These are phyloP conservation scores for Drosophila sordidapex DNA, from an alignment of 2,888 invertebrate genomes.

Conservation along the genomic window DNA sequence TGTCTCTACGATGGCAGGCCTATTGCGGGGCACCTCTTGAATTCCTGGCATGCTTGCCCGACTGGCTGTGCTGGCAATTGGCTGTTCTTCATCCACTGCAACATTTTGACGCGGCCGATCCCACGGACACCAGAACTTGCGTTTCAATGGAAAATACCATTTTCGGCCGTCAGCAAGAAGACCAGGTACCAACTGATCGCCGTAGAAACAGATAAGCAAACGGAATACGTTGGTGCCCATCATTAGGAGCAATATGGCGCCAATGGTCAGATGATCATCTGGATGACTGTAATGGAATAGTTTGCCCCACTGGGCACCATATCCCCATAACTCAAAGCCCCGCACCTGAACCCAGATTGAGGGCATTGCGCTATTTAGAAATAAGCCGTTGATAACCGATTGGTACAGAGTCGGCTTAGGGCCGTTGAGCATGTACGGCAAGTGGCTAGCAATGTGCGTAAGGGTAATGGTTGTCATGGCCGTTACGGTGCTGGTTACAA, in stretches of 20 bases:
- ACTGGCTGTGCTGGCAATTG: rapidly evolving
- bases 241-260: slow-evolving; percentile 89
- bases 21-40: slow-evolving; percentile 74
- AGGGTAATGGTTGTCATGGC: slow-evolving; percentile 90
- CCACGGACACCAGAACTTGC: slow-evolving; percentile 85
- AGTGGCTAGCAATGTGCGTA: slow-evolving; percentile 89
- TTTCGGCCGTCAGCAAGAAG: slow-evolving; percentile 91
- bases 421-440: slow-evolving; percentile 86
- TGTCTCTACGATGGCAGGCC: slow-evolving; percentile 85
- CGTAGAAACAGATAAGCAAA: slow-evolving; percentile 90
- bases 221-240: slow-evolving; percentile 85
- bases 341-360: slow-evolving; percentile 27
- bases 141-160: slow-evolving; percentile 91
- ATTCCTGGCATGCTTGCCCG: not conserved
- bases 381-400: slow-evolving; percentile 6
- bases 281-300: slow-evolving; percentile 87
- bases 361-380: slow-evolving; percentile 53
- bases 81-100: not conserved
- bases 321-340: slow-evolving; percentile 82
- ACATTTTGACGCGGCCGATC: slow-evolving; percentile 15
- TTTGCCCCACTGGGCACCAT: slow-evolving; percentile 85
- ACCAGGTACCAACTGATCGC: slow-evolving; percentile 94
- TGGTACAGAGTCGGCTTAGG: rapidly evolving
- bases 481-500: slow-evolving; percentile 91
- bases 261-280: slow-evolving; percentile 88